Base-by-base conservation (phyloP, 2,888 invertebrate species). In the Prostheceraeus crozeri region DNA sequence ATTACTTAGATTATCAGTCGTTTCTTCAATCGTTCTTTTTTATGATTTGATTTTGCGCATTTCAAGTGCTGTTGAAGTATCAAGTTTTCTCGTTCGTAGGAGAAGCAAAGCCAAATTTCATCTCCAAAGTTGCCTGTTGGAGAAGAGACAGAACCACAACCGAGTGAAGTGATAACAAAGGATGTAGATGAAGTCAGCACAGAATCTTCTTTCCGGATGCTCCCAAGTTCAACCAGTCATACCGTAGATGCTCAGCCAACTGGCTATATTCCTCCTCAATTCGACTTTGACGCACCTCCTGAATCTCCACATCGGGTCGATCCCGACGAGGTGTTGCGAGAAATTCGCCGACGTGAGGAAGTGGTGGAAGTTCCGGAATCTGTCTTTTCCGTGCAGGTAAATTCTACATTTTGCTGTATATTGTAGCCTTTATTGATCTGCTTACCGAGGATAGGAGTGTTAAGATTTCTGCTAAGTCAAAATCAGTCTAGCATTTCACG, bases 261-360 rank as follows among this genome's bases (percentile, higher is more conserved):
- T 16, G 64, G 64, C 4, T 73, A 73, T 62, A 66, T 68, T n/a
- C 68, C 72, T 23, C 74, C 72, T 1, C 65, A 68, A 40, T 74
- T 66, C 67, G 72, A 74, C 66, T 73, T 73, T 67, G 70, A 70
- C 21, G 63, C 67, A 48, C 59, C 62, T n/a, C 68, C 69, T 28
- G 63, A 67, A 27, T 65, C 66, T 36, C 66, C 67, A 31, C 67
- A 67, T 31, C 66, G 68, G 31, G 69, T 69, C 11, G 71, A 72
- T 66, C 64, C 69, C 48, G 72, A 72, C 64, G 70, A 72, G 66
- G 72, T 72, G 69, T 72, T 21, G 61, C 73, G 71, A n/a, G 71
- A 73, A 59, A 68, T 72, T 40, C 66, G 65, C 23, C 66, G 69
- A 40, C 65, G 65, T 46, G 69, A 70, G 60, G 66, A 69, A 3